Base-by-base conservation (phyloP, 2,888 invertebrate genomes). In the Petrolisthes cinctipes region DNA sequence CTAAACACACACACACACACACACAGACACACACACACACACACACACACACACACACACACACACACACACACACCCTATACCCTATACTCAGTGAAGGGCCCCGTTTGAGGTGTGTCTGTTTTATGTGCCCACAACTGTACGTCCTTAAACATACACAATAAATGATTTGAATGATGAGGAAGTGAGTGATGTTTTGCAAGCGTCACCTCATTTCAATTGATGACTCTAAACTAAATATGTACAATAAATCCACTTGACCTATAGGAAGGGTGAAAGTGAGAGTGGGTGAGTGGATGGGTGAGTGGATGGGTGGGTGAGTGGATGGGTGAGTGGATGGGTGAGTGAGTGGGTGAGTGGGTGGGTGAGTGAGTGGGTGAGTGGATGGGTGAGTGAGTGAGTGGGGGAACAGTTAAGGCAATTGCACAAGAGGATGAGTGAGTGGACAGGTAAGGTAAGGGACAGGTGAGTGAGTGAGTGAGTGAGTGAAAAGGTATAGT, bases 11-110 rank as follows among this genome's bases (percentile, higher is more conserved):
- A 76, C 14, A 76, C 11, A 76, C 5, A 76, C 5, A 23, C 75
- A 23, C 5, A 76, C 14, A 5, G 23, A 37, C n/a, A n/a, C 75
- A 37, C 75, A 5, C 23, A 54, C 14, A 6, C 78, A 78, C 56
- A 14, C 78, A 78, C 14, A 23, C 37, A 76, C 20, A 76, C 54
- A 78, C 78, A 53, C 78, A n/a, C 78, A 78, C 78, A 54, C 78
- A 78, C 78, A 3, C 54, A 78, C 78, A 7, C 54, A n/a, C 1
- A 14, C 78, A 20, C 20, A 2, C 5, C 73, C 20, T 73, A 73
- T 73, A 73, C 73, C 17, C 7, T 73, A 73, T 23, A 73, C 73
- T n/a, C 11, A n/a, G n/a, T n/a, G n/a, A n/a, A n/a, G n/a, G n/a
- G n/a, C n/a, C n/a, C n/a, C n/a, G n/a, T n/a, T n/a, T n/a, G n/a